Conservation (phyloP, 2,888 invertebrate species). For the Scaptomyza flava region DNA sequence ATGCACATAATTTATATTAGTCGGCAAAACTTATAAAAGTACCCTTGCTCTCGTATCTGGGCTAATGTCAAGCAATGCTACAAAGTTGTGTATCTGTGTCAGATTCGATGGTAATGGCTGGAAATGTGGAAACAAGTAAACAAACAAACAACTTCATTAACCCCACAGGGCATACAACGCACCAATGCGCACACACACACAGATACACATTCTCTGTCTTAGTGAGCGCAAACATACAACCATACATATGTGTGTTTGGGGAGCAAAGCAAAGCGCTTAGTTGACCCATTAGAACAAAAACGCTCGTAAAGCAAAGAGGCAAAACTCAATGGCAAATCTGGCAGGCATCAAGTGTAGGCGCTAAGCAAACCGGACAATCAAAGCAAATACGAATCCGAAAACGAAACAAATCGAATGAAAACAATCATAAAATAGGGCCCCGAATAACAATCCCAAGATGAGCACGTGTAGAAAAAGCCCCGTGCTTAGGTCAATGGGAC, state of each 20-base stretch:
- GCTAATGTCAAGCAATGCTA: slow-evolving; percentile 3
- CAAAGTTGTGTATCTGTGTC: slow-evolving; percentile 11
- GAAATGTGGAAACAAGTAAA: slow-evolving; percentile 52
- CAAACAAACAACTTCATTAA: slow-evolving; percentile 77
- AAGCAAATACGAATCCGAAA: slow-evolving; percentile 10
- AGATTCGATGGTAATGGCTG: slow-evolving; percentile 27
- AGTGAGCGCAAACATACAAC: slow-evolving; percentile 11
- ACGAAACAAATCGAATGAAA: slow-evolving; percentile 44
- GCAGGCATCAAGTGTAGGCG: slow-evolving; percentile 67
- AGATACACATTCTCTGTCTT: slow-evolving; percentile 28
- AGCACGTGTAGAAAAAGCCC: slow-evolving; percentile 46
- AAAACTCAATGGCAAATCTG: slow-evolving; percentile 70
- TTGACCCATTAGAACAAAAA: slow-evolving; percentile 69
- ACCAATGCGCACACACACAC: slow-evolving; percentile 21
- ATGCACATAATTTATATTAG: background rate
- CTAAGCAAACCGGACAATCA: slow-evolving; percentile 66
- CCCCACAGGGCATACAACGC: slow-evolving; percentile 61
- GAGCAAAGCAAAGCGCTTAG: slow-evolving; percentile 52
- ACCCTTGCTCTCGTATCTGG: background rate
- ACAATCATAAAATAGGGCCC: slow-evolving; percentile 59
- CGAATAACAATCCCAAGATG: slow-evolving; percentile 35
- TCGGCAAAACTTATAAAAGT: slow-evolving; percentile 3
- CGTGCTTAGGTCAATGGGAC: slow-evolving; percentile 51
- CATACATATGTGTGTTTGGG: slow-evolving; percentile 21
- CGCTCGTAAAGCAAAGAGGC: slow-evolving; percentile 56